Base-by-base conservation (phyloP, 2,797 vertebrate species). In the Anisognathus igniventris region DNA sequence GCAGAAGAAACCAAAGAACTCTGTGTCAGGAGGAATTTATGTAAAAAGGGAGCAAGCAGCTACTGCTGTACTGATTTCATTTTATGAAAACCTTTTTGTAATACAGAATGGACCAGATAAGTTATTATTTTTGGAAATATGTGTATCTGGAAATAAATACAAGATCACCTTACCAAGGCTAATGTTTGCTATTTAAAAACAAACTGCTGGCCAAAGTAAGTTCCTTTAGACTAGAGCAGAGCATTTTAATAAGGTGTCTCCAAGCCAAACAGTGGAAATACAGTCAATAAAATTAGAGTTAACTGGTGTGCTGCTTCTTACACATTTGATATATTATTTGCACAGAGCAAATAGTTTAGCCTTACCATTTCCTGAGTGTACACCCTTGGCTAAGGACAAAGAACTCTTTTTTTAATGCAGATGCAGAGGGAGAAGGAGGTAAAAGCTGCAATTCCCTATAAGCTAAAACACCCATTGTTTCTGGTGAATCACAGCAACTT, bases 201-300 rank as follows among this genome's bases (percentile, higher is more conserved):
- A 85, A 89, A 67, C 31, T 80, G 60, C 51, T 57, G 71, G 92
- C 66, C 86, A 88, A 91, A 86, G 1, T 47, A 84, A 93, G 64
- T 47, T 91, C 72, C 68, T 88, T 72, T 31, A 67, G 47, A 66
- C n/a, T 40, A 42, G 8, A 66, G 70, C 0, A 91, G 25, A 61
- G 16, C 23, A 17, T 74, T 96, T 93, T 58, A 88, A 44, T 31
- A 71, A 21, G 37, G 82, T 31, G 61, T 68, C 65, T 90, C 71
- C 79, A 95, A 95, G 79, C 18, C 83, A 85, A 96, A 33, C 53
- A 80, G 57, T 21, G n/a, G 65, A 93, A 96, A 86, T 35, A 65
- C 0, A 88, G 60, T 79, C 77, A 80, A 33, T 80, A 72, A 86
- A 79, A 83, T 50, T 6, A 56, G 2, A 75, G 24, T 72, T n/a